Percentiles rank a stretch among this genome's conserved stretches.
These are phyloP conservation scores for Hyalella azteca DNA, from an alignment of 2,888 invertebrate species.

Conservation along the genomic window DNA sequence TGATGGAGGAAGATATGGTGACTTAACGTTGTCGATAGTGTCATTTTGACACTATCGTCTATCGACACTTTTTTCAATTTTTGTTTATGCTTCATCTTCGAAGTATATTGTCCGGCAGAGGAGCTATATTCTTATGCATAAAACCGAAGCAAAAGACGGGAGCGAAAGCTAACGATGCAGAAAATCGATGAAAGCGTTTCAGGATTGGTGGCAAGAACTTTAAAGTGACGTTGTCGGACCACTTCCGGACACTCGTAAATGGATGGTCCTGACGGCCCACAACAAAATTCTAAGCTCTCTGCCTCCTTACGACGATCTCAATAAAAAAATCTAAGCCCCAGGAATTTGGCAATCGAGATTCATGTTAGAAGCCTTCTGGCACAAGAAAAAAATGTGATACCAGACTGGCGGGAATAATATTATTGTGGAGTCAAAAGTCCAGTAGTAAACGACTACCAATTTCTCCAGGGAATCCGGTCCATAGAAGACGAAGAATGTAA, in stretches of 20 bases:
- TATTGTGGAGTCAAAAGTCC: too few species aligned
- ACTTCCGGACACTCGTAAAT: constrained; percentile 7
- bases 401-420: too few species aligned
- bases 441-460: too few species aligned
- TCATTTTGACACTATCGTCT: too few species aligned
- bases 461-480: too few species aligned
- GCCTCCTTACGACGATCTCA: neutral
- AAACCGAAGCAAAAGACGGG: neutral
- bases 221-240: constrained; percentile 6
- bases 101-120: too few species aligned
- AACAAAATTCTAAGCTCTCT: neutral
- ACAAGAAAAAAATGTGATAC: neutral
- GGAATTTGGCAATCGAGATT: neutral
- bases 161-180: constrained; percentile 16
- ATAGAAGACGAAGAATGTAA: too few species aligned
- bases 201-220: constrained; percentile 22
- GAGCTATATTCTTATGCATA: too few species aligned
- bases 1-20: too few species aligned
- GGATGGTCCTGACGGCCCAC: neutral
- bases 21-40: too few species aligned
- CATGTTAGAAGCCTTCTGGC: neutral
- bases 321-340: neutral
- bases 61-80: too few species aligned
- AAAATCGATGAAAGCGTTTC: constrained; percentile 15
- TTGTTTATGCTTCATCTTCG: too few species aligned